These are phyloP conservation scores for Lophius piscatorius DNA, from an alignment of 2,113 vertebrate species.

Conservation along the genomic window DNA sequence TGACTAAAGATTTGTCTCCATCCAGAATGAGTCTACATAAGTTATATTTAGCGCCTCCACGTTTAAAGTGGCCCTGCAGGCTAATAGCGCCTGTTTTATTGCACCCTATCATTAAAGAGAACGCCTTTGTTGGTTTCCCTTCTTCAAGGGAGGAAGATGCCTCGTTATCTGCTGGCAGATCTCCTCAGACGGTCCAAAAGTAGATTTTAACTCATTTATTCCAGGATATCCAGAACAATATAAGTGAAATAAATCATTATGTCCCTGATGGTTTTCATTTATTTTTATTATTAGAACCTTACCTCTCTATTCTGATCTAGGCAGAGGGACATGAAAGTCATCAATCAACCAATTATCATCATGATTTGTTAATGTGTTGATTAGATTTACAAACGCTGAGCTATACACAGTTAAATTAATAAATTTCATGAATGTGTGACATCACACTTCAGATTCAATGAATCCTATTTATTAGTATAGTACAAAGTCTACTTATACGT, in stretches of 20 bases:
- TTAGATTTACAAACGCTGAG: too few relatives aligned
- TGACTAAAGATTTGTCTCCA: constrained; percentile 28
- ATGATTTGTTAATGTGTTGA: too few relatives aligned
- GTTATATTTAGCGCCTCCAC: constrained; percentile 56
- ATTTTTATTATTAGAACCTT: too few relatives aligned
- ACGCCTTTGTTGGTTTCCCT: constrained; percentile 39
- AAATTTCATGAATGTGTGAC: too few relatives aligned
- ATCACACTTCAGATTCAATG: too few relatives aligned
- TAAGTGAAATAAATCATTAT: background rate
- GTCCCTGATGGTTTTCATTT: background rate
- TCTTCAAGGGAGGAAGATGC: constrained; percentile 14
- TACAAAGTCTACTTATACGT: too few relatives aligned
- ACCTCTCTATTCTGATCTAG: too few relatives aligned
- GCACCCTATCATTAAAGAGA: constrained; percentile 56
- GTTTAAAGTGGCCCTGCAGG: constrained; percentile 53
- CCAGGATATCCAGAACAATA: constrained; percentile 15
- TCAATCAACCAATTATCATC: too few relatives aligned
- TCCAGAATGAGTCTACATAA: constrained; percentile 36
- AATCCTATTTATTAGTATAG: too few relatives aligned
- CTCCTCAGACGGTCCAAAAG: background rate
- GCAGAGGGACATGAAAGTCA: too few relatives aligned
- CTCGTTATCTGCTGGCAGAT: constrained; percentile 17
- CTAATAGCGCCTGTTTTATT: constrained; percentile 62
- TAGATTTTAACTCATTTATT: constrained; percentile 22
- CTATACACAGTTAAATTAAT: too few relatives aligned